Evolutionary conservation across 2,113 vertebrate genomes (phyloP), one percentile per base, ranked within the genome.

Genomic region (Osmerus mordax): DNA sequence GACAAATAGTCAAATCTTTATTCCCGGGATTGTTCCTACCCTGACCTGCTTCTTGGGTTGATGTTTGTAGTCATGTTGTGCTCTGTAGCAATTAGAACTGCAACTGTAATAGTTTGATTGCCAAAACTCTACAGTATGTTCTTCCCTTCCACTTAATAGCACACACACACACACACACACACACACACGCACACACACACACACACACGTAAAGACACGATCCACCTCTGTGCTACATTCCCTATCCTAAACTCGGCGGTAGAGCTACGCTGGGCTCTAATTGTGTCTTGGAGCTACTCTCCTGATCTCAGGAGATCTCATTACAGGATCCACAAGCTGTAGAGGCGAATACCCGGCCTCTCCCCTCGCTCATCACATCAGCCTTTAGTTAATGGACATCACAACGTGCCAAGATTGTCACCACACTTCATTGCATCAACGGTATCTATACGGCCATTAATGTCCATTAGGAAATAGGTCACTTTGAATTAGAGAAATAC

Each of bases 291-390:
- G 82, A 91, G 89, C 88, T 83, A 83, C 79, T 71, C 78, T 76
- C 81, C 73, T 82, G 71, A 81, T 91, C 90, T 90, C 90, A 79
- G 77, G 90, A 90, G 90, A 90, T 85, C 90, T 91, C 89, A 91
- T 91, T 91, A 91, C 83, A 87, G 83, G 81, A 84, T 90, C 88
- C 85, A 86, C 84, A 87, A 87, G 87, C 86, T 89, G 87, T 82
- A 88, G 78, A 79, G 78, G 82, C 82, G 76, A 77, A 72, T 82
- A 87, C 53, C 72, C 52, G 1, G 71, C 75, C 69, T 66, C 64
- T 65, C 82, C 79, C 53, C 78, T 80, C 77, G 79, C 84, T 86
- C 83, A 83, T 84, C 72, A 71, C 64, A 76, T 80, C 82, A 72
- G 81, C 87, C 81, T 69, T 65, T 25, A 28, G 29, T 65, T 70